phyloP scores from a whole-genome alignment of 2,113 vertebrate genomes.

The Myrmecophaga tridactyla region DNA sequence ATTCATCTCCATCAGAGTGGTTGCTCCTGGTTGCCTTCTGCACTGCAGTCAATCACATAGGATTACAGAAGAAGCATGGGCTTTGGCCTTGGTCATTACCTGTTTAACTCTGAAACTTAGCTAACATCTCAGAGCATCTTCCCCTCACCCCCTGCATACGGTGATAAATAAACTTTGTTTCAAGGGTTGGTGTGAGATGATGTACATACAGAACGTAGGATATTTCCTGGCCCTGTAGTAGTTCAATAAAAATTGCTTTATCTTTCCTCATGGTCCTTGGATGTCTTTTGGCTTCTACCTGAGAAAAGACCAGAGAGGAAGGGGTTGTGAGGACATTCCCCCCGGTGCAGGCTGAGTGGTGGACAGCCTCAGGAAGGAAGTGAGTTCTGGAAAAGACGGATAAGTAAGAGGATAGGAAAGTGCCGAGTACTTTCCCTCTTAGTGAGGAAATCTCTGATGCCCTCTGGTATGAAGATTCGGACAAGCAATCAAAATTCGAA shows the following conservation, averaged over 20 bases:
- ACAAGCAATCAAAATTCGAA: background rate
- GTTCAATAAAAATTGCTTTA: background rate
- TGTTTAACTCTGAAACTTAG: background rate
- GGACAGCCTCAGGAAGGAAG: background rate
- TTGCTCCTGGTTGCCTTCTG: background rate
- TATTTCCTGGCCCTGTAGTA: background rate
- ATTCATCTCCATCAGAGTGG: rapidly evolving
- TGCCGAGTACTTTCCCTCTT: background rate
- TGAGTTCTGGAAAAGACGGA: background rate
- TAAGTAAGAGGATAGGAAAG: no score
- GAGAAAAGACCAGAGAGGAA: background rate
- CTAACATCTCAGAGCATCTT: background rate
- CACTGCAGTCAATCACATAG: background rate
- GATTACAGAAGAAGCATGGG: background rate
- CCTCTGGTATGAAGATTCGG: background rate
- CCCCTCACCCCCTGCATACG: background rate
- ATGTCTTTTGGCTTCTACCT: background rate
- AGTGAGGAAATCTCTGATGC: background rate
- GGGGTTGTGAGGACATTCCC: background rate
- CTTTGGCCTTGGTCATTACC: background rate
- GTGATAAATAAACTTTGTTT: background rate
- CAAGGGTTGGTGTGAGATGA: background rate
- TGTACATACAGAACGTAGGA: background rate
- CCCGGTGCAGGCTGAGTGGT: rapidly evolving
- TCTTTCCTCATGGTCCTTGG: background rate